A percentile compares a stretch with the other conserved stretches of the same genome.
phyloP scores from a whole-genome alignment of 2,888 invertebrate genomes.

The Altica lythri region DNA sequence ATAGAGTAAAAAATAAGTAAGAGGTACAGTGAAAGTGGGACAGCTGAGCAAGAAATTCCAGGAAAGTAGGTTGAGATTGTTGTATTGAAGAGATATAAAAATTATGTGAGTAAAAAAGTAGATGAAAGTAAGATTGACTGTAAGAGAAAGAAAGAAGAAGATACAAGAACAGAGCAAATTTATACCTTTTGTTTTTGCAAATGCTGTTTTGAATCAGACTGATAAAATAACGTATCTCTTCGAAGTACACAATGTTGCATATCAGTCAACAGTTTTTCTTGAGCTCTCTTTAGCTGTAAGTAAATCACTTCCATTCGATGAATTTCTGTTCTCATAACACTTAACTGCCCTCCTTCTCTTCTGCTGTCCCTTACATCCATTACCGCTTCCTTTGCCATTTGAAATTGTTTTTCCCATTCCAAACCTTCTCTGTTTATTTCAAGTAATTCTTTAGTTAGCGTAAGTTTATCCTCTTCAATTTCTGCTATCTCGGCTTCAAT shows the following conservation, averaged over 20 bases:
- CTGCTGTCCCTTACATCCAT: slow-evolving; percentile 69
- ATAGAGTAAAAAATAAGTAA: too few species aligned
- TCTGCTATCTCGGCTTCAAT: slow-evolving; percentile 71
- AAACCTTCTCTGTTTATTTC: slow-evolving; percentile 69
- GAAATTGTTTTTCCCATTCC: slow-evolving; percentile 81
- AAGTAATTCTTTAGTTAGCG: slow-evolving; percentile 67
- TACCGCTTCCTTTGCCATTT: slow-evolving; percentile 73
- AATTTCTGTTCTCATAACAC: slow-evolving; percentile 78
- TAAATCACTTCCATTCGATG: slow-evolving; percentile 77
- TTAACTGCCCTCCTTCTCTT: slow-evolving; percentile 72
- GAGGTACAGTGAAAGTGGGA: too few species aligned
- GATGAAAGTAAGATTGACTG: too few species aligned
- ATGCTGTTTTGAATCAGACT: slow-evolving; percentile 61
- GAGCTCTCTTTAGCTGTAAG: slow-evolving; percentile 60
- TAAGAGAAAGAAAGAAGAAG: too few species aligned
- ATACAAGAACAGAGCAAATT: too few species aligned
- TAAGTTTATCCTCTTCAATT: slow-evolving; percentile 68
- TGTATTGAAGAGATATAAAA: too few species aligned
- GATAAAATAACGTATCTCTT: slow-evolving; percentile 67
- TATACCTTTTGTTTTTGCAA: slow-evolving; percentile 51
- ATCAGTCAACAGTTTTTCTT: slow-evolving; percentile 66
- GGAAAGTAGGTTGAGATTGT: too few species aligned
- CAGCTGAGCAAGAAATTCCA: too few species aligned
- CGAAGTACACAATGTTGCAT: slow-evolving; percentile 68
- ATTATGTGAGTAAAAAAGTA: too few species aligned